These are phyloP conservation scores for Melanargia galathea DNA, from an alignment of 2,888 invertebrate genomes.

Conservation along the genomic window DNA sequence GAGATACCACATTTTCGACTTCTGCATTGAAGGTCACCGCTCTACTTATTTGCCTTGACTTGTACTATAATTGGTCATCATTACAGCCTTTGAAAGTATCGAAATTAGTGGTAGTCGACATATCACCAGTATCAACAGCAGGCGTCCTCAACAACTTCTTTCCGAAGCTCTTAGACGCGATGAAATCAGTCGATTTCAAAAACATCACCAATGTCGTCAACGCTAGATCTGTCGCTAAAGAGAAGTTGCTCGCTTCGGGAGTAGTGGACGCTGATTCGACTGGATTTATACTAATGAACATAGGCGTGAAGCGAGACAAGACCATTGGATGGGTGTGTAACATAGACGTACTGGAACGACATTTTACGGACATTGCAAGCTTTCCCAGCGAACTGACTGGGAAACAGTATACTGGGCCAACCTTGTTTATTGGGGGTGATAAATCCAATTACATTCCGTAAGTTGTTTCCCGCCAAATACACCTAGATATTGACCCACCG, in stretches of 20 bases:
- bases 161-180: slow-evolving; percentile 68
- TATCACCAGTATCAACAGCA: slow-evolving; percentile 83
- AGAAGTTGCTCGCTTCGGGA: slow-evolving; percentile 48
- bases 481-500: too few relatives aligned
- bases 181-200: slow-evolving; percentile 82
- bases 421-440: slow-evolving; percentile 63
- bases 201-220: slow-evolving; percentile 78
- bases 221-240: slow-evolving; percentile 77
- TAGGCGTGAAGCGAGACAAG: slow-evolving; percentile 48
- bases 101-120: slow-evolving; percentile 86
- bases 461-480: slow-evolving; percentile 41
- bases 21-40: too few relatives aligned
- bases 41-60: too few relatives aligned
- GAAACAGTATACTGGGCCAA: slow-evolving; percentile 54
- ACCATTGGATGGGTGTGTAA: slow-evolving; percentile 62
- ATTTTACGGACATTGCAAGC: slow-evolving; percentile 51
- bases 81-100: slow-evolving; percentile 80
- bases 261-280: slow-evolving; percentile 45
- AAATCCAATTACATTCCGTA: slow-evolving; percentile 63
- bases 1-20: too few relatives aligned
- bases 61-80: background rate
- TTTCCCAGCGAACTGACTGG: slow-evolving; percentile 55
- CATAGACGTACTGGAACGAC: slow-evolving; percentile 48
- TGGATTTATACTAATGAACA: slow-evolving; percentile 58
- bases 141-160: slow-evolving; percentile 81